Conservation (phyloP, 2,113 vertebrate species). For the Sorex araneus region DNA sequence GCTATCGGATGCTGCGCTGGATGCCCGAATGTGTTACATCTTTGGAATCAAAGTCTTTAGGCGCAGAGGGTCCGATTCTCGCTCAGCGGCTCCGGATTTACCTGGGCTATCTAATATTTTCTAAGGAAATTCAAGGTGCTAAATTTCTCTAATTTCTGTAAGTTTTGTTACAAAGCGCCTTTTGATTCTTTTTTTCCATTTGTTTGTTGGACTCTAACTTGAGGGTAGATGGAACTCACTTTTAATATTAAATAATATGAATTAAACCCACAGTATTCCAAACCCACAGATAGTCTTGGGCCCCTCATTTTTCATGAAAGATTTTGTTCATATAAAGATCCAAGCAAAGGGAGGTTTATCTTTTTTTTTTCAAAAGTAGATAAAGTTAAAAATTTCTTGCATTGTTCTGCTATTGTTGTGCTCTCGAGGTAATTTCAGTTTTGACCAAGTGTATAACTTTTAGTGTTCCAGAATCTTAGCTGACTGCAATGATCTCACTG, state of each 20-base stretch:
- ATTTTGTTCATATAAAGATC: slow-evolving; percentile 15
- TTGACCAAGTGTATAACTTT: too few species aligned
- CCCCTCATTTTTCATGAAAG: background rate
- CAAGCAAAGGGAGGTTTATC: background rate
- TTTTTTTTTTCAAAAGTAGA: background rate
- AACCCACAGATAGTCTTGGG: background rate
- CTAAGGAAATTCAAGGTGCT: background rate
- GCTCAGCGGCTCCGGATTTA: too few species aligned
- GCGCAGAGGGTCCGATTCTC: too few species aligned
- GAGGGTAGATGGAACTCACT: too few species aligned
- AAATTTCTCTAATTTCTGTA: background rate
- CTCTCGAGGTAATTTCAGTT: too few species aligned
- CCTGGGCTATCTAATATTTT: background rate
- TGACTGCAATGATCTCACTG: background rate
- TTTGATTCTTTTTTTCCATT: background rate
- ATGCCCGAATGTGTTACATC: too few species aligned
- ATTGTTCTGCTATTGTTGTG: too few species aligned
- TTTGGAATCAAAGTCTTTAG: too few species aligned
- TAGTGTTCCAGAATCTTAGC: background rate
- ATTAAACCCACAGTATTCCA: background rate
- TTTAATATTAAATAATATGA: background rate
- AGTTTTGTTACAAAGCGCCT: background rate
- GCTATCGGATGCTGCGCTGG: too few species aligned
- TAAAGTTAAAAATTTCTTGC: too few species aligned
- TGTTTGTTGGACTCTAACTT: background rate